Percentiles rank a stretch among this genome's conserved stretches.
These are phyloP conservation scores for Diloba caeruleocephala DNA, from an alignment of 2,888 invertebrate species.

Conservation along the genomic window DNA sequence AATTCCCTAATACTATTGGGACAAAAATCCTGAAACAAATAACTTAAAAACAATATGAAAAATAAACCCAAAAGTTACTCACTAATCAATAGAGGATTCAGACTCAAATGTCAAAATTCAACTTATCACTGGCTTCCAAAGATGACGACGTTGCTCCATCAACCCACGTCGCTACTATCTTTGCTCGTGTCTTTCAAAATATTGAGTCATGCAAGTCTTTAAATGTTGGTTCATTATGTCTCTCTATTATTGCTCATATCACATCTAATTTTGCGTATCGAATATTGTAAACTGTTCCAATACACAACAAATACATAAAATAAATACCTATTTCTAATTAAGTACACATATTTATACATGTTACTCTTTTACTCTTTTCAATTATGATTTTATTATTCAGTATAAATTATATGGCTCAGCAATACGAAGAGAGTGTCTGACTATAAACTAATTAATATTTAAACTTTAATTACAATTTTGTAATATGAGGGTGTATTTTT, in stretches of 20 bases:
- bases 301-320: conserved; percentile 81
- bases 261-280: conserved; percentile 82
- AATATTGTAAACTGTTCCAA: conserved; percentile 80
- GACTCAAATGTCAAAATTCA: conserved; percentile 81
- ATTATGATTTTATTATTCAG: conserved; percentile 58
- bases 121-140: conserved; percentile 74
- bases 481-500: conserved; percentile 52
- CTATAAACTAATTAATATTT: conserved; percentile 57
- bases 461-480: conserved; percentile 53
- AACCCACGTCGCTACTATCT: conserved; percentile 54
- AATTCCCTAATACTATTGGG: conserved; percentile 89
- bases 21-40: conserved; percentile 89
- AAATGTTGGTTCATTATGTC: conserved; percentile 76
- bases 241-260: conserved; percentile 88
- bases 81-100: conserved; percentile 88
- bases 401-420: conserved; percentile 81
- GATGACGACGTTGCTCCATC: conserved; percentile 52
- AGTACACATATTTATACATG: conserved; percentile 76
- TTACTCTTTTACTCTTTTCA: conserved; percentile 65
- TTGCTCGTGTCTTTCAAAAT: conserved; percentile 68
- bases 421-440: conserved; percentile 65
- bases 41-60: conserved; percentile 89
- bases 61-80: conserved; percentile 88
- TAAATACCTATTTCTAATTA: conserved; percentile 86
- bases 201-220: conserved; percentile 74